These are phyloP conservation scores for Aculops lycopersici DNA, from an alignment of 1,140 invertebrate genomes.

Conservation along the genomic window DNA sequence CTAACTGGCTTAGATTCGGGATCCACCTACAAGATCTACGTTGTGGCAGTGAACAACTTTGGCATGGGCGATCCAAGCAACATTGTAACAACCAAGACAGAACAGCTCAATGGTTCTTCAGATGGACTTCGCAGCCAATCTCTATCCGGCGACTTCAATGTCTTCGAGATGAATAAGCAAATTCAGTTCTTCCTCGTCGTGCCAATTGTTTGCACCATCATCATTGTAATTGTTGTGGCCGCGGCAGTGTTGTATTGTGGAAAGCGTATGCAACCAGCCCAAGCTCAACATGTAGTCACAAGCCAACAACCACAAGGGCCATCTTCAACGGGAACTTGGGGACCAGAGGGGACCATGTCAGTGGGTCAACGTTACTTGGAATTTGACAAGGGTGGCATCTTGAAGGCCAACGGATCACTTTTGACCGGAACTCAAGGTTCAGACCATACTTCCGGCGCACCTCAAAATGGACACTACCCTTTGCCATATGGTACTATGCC, in stretches of 20 bases:
- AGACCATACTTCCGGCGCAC: not conserved
- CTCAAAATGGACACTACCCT: conserved; percentile 3
- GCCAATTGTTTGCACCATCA: not conserved
- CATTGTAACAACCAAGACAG: conserved; percentile 7
- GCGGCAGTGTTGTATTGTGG: not conserved
- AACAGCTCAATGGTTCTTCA: not conserved
- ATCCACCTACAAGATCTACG: conserved; percentile 11
- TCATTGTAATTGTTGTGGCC: not conserved
- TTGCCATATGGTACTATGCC: conserved; percentile 7
- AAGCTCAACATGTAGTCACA: not conserved
- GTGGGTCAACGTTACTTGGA: conserved; percentile 6
- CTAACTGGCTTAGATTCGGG: not conserved
- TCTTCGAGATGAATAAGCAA: not conserved
- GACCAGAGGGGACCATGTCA: conserved; percentile 3
- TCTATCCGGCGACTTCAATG: not conserved
- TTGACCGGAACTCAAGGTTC: not conserved
- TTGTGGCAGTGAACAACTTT: conserved; percentile 11
- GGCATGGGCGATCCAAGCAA: conserved; percentile 12
- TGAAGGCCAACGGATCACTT: conserved; percentile 1
- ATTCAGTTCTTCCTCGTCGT: not conserved
- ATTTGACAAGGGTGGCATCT: conserved; percentile 3
- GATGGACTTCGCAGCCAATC: not conserved
- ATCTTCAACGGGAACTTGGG: not conserved
- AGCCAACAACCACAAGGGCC: not conserved
- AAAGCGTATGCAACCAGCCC: not conserved